phyloP scores from a whole-genome alignment of 2,888 invertebrate species.

The Tenodera sinensis region DNA sequence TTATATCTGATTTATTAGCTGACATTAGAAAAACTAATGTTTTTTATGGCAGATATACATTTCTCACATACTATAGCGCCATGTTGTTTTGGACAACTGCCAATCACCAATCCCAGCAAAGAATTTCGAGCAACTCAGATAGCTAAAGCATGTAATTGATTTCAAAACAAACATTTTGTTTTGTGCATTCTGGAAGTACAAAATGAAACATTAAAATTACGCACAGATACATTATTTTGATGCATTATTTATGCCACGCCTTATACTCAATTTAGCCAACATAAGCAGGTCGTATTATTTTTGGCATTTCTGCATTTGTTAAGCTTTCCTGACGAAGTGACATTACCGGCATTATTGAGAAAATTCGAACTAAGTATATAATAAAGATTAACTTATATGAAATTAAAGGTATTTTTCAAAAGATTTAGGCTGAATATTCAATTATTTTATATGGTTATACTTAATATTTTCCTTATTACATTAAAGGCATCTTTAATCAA shows the following conservation, averaged over 20 bases:
- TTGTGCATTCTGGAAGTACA: neutral
- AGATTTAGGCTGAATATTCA: no score
- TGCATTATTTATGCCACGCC: conserved; percentile 16
- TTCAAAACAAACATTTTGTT: neutral
- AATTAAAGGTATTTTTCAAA: no score
- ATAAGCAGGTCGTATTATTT: neutral
- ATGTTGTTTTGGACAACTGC: conserved; percentile 30
- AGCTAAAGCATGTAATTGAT: neutral
- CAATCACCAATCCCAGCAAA: neutral
- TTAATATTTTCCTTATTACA: neutral
- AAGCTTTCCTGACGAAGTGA: neutral
- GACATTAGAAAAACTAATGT: neutral
- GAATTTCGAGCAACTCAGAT: neutral
- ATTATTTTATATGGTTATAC: neutral
- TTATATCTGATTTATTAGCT: neutral
- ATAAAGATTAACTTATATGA: no score
- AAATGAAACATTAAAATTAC: neutral
- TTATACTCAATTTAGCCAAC: conserved; percentile 4
- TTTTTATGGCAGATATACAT: neutral
- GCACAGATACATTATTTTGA: neutral
- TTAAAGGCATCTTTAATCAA: neutral
- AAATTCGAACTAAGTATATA: no score
- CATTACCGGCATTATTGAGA: neutral
- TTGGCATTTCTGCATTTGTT: neutral
- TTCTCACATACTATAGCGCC: conserved; percentile 23